Evolutionary conservation across 2,113 vertebrate species (phyloP).

Genomic region (Loxodonta africana): DNA sequence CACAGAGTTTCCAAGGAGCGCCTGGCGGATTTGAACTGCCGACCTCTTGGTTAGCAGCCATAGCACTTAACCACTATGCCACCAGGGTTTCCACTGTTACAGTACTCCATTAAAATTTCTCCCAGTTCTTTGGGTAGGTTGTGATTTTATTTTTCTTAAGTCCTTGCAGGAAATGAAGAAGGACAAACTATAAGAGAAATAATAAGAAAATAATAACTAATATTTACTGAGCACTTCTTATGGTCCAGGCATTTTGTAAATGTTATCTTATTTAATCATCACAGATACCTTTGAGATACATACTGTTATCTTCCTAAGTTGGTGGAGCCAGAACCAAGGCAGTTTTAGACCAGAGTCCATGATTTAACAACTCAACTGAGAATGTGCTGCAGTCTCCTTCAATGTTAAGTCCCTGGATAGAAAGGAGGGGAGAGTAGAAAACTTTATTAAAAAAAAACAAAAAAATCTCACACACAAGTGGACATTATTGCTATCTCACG

Average conservation of each 20-base stretch:
- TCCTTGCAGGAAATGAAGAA: background rate
- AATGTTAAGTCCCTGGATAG: background rate
- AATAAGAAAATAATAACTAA: background rate
- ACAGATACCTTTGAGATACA: background rate
- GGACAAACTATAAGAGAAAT: constrained; percentile 22
- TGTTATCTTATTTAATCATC: background rate
- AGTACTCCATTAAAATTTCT: background rate
- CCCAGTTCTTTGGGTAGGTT: background rate
- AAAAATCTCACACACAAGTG: background rate
- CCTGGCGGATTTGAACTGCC: no score
- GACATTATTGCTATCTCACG: background rate
- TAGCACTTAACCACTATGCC: no score
- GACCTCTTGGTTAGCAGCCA: no score
- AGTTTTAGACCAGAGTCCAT: background rate
- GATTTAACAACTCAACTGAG: background rate
- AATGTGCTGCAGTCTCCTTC: background rate
- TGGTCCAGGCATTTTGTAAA: background rate
- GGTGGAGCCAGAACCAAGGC: background rate
- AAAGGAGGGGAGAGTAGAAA: background rate
- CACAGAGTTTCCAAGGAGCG: no score
- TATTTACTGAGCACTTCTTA: constrained; percentile 11
- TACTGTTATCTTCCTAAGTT: background rate
- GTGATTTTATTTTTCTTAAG: constrained; percentile 24
- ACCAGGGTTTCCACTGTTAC: background rate
- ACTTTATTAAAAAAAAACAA: background rate